phyloP scores from a whole-genome alignment of 2,113 vertebrate genomes.

The Lamprotornis superbus region DNA sequence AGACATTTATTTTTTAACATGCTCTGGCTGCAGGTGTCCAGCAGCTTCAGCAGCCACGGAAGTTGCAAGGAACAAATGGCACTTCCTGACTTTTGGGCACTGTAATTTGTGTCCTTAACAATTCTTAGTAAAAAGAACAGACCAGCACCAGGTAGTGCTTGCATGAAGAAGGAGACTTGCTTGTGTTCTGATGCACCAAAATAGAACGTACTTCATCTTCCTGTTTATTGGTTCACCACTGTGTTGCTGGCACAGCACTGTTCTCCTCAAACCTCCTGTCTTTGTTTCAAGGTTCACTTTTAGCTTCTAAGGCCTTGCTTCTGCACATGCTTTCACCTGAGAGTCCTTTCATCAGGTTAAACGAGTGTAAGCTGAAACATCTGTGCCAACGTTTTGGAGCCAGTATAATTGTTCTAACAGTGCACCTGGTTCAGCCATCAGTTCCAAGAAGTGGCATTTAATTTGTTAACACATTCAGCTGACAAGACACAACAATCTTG shows the following conservation, averaged over 20 bases:
- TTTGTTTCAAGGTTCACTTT: not conserved
- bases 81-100: fast-evolving
- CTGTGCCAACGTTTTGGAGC: not conserved
- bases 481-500: not conserved
- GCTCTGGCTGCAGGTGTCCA: not conserved
- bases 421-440: not conserved
- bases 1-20: no score
- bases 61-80: not conserved
- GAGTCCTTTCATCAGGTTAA: not conserved
- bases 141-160: not conserved
- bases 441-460: not conserved
- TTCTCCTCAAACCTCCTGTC: not conserved
- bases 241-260: not conserved
- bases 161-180: not conserved
- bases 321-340: not conserved
- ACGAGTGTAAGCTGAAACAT: not conserved
- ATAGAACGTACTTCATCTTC: not conserved
- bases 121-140: not conserved
- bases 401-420: not conserved
- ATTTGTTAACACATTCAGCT: not conserved
- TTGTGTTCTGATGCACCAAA: not conserved
- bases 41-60: not conserved
- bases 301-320: not conserved
- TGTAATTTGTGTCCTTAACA: not conserved
- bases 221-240: not conserved